These are phyloP conservation scores for Tetragonula carbonaria DNA, from an alignment of 2,888 invertebrate genomes.

Conservation along the genomic window DNA sequence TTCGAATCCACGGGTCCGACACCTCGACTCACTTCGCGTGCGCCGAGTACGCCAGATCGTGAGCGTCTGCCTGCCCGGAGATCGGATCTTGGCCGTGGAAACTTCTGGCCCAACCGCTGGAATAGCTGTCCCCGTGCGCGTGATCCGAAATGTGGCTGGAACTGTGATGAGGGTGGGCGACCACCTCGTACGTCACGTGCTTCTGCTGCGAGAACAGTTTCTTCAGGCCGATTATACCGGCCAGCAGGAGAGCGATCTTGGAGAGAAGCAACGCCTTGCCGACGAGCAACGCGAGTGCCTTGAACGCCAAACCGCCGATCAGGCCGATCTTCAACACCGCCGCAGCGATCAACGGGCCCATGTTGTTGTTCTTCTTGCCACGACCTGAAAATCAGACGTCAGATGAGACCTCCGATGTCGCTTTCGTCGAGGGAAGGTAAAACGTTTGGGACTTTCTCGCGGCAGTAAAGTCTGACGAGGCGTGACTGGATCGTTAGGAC, in stretches of 20 bases:
- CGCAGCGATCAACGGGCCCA: conserved; percentile 90
- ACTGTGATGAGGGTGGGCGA: conserved; percentile 89
- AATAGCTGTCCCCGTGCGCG: conserved; percentile 85
- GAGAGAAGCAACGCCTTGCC: conserved; percentile 94
- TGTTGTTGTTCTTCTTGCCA: conserved; percentile 90
- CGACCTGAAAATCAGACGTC: conserved; percentile 85
- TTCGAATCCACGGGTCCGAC: neutral
- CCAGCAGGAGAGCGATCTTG: conserved; percentile 92
- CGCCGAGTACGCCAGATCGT: conserved; percentile 87
- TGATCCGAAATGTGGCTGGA: conserved; percentile 84
- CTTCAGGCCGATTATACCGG: conserved; percentile 92
- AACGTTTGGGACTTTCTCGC: conserved; percentile 50
- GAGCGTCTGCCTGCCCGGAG: conserved; percentile 83
- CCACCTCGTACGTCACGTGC: conserved; percentile 91
- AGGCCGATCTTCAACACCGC: conserved; percentile 93
- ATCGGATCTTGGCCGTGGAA: conserved; percentile 84
- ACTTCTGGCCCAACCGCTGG: conserved; percentile 87
- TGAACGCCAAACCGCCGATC: conserved; percentile 92
- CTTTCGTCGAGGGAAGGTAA: conserved; percentile 45
- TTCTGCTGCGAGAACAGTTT: conserved; percentile 91
- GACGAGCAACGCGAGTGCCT: conserved; percentile 91
- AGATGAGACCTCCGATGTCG: conserved; percentile 25
- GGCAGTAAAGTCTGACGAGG: conserved; percentile 42
- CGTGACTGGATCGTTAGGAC: neutral
- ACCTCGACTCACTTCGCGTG: conserved; percentile 81